These are phyloP conservation scores for Clarias batrachus DNA, from an alignment of 2,113 vertebrate species.

Conservation along the genomic window DNA sequence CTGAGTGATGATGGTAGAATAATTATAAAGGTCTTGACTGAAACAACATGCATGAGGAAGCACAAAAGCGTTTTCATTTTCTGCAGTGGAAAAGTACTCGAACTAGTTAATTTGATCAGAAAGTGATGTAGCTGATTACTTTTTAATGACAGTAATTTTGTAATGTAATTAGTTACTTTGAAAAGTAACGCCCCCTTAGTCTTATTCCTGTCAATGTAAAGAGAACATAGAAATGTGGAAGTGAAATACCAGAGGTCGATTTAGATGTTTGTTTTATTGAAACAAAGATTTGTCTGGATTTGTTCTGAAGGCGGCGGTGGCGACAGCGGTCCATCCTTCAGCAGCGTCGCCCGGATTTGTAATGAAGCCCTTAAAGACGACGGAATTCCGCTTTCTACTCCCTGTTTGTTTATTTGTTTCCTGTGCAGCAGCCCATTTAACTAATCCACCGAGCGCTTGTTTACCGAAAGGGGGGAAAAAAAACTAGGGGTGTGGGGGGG, in stretches of 20 bases:
- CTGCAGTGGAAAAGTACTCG: too few relatives aligned
- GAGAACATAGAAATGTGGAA: background rate
- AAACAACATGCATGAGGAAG: too few relatives aligned
- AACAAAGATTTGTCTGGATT: background rate
- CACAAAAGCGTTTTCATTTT: too few relatives aligned
- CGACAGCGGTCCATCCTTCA: background rate
- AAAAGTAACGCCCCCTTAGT: too few relatives aligned
- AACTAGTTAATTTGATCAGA: too few relatives aligned
- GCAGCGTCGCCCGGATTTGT: background rate
- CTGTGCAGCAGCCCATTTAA: conserved; percentile 74
- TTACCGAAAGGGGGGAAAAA: conserved; percentile 64
- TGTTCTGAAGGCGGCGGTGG: too few relatives aligned
- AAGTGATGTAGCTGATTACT: too few relatives aligned
- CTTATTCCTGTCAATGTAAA: too few relatives aligned
- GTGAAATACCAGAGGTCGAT: background rate
- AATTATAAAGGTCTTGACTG: too few relatives aligned
- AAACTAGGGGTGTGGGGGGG: conserved; percentile 33
- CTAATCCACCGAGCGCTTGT: conserved; percentile 76
- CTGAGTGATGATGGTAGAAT: too few relatives aligned
- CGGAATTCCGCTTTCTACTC: conserved; percentile 24
- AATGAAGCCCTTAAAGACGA: background rate
- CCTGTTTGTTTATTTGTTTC: conserved; percentile 73
- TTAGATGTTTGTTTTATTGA: background rate
- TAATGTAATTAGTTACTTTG: too few relatives aligned
- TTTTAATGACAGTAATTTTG: too few relatives aligned